Conservation (phyloP, 2,888 invertebrate genomes). For the Iselma pallidipennis region DNA sequence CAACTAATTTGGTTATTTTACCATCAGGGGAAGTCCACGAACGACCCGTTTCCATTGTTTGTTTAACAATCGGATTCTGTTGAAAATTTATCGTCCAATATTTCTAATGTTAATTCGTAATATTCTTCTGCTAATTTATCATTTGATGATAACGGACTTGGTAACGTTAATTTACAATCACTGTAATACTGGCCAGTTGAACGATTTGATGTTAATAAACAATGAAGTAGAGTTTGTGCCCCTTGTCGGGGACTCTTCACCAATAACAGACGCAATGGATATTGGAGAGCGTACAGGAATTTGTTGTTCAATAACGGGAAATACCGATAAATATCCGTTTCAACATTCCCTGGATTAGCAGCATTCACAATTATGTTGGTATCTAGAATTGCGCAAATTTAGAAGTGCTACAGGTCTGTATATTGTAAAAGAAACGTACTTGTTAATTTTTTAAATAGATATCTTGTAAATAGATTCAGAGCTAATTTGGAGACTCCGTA, state of each 20-base stretch:
- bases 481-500: slow-evolving; percentile 55
- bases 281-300: slow-evolving; percentile 51
- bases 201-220: slow-evolving; percentile 49
- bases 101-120: slow-evolving; percentile 47
- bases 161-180: slow-evolving; percentile 48
- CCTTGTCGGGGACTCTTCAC: slow-evolving; percentile 54
- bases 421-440: slow-evolving; percentile 40
- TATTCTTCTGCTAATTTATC: slow-evolving; percentile 45
- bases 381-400: slow-evolving; percentile 33
- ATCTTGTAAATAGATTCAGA: slow-evolving; percentile 49
- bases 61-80: slow-evolving; percentile 51
- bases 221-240: slow-evolving; percentile 53
- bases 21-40: slow-evolving; percentile 48
- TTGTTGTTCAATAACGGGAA: slow-evolving; percentile 50
- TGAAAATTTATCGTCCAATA: slow-evolving; percentile 44
- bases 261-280: slow-evolving; percentile 50
- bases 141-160: slow-evolving; percentile 46
- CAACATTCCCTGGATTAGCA: slow-evolving; percentile 57
- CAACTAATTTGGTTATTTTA: slow-evolving; percentile 47
- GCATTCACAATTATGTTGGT: slow-evolving; percentile 53
- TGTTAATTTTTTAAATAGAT: slow-evolving; percentile 47
- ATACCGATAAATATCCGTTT: slow-evolving; percentile 53
- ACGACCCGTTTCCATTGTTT: slow-evolving; percentile 7
- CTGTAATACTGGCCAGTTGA: slow-evolving; percentile 51
- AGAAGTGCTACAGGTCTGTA: neutral